Evolutionary conservation across 1,140 invertebrate genomes (phyloP).

Genomic region (Drosophila aff.): DNA sequence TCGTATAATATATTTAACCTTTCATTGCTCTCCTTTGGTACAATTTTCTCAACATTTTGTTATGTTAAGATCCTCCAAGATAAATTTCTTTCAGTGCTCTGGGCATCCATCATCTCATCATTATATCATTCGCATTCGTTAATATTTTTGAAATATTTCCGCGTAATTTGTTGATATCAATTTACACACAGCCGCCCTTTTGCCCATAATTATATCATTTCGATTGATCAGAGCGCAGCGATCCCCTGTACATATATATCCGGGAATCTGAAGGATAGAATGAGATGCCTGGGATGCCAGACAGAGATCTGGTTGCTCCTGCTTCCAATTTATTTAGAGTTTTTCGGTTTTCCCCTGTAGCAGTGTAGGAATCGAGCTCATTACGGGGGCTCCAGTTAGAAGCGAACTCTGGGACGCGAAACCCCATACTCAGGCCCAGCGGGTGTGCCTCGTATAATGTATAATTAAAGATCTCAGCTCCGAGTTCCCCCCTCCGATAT

Average conservation of each 20-base stretch:
- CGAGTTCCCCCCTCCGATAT: background rate
- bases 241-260: conserved; percentile 14
- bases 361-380: conserved; percentile 55
- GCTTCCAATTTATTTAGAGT: conserved; percentile 1
- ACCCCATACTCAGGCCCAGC: conserved; percentile 60
- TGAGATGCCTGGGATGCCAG: conserved; percentile 60
- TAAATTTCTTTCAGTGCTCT: conserved; percentile 44
- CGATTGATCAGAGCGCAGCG: conserved; percentile 74
- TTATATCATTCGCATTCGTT: conserved; percentile 82
- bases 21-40: background rate
- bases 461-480: conserved; percentile 64
- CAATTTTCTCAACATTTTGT: background rate
- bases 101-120: conserved; percentile 66
- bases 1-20: background rate
- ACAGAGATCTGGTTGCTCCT: conserved; percentile 22
- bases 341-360: conserved; percentile 17
- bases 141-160: conserved; percentile 83
- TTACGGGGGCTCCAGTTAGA: conserved; percentile 66
- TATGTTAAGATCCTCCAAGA: background rate
- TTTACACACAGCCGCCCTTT: conserved; percentile 70
- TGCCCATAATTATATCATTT: conserved; percentile 81
- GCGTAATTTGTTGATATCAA: conserved; percentile 84
- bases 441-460: conserved; percentile 66
- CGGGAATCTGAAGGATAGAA: conserved; percentile 36
- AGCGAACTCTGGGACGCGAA: conserved; percentile 22